phyloP scores from a whole-genome alignment of 2,113 vertebrate species.

The Opisthocomus hoazin region DNA sequence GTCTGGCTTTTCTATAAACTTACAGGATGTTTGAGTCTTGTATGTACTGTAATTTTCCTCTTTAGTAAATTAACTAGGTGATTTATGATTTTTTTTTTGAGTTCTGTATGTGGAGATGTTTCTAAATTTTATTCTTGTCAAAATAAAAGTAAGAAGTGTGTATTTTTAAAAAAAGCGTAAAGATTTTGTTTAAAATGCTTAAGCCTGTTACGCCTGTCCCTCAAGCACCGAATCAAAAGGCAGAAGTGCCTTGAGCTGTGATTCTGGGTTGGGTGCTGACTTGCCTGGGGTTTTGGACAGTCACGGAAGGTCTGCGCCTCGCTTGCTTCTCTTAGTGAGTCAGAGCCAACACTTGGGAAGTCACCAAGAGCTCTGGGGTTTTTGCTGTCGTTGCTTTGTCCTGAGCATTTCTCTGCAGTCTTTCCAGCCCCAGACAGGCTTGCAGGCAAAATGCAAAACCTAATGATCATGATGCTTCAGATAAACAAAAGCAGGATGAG shows the following conservation, averaged over 20 bases:
- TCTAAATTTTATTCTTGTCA: background rate
- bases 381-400: background rate
- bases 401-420: background rate
- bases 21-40: background rate
- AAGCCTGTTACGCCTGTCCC: too few relatives aligned
- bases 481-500: background rate
- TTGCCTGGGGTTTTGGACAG: background rate
- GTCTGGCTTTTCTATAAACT: slow-evolving; percentile 18
- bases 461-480: background rate
- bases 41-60: slow-evolving; percentile 13
- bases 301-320: background rate
- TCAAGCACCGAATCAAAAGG: background rate
- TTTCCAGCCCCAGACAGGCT: background rate
- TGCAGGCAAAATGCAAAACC: background rate
- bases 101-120: background rate
- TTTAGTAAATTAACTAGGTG: slow-evolving; percentile 28
- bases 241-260: background rate
- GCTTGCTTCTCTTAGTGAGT: background rate
- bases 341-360: background rate
- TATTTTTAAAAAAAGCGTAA: background rate
- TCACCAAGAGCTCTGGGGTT: background rate
- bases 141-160: slow-evolving; percentile 33
- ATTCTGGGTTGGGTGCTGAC: background rate
- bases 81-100: background rate
- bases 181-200: background rate